Conservation (phyloP, 2,888 invertebrate genomes). For the Andrena bucephala region DNA sequence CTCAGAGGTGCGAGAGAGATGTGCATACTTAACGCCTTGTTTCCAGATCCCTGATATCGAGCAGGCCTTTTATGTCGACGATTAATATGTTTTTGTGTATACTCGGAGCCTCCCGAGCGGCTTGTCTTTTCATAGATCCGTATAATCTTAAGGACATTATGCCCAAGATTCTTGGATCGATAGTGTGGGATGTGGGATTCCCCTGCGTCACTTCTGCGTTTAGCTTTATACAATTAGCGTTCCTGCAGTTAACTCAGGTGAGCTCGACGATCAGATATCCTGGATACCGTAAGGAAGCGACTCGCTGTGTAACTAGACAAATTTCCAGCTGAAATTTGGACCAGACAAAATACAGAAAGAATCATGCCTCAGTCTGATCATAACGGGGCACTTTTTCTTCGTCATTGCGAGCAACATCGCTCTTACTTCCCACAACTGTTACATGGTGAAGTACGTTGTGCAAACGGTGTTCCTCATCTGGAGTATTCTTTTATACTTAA, state of each 20-base stretch:
- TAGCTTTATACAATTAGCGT: constrained; percentile 87
- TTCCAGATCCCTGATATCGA: constrained; percentile 86
- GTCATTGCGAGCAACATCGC: constrained; percentile 86
- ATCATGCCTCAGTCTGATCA: constrained; percentile 85
- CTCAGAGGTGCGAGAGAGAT: not conserved
- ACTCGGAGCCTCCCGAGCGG: constrained; percentile 86
- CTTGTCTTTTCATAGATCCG: constrained; percentile 87
- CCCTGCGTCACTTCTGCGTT: constrained; percentile 87
- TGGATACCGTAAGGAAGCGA: not conserved
- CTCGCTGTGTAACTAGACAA: not conserved
- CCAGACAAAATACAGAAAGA: constrained; percentile 86
- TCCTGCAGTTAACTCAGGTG: constrained; percentile 87
- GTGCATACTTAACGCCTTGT: constrained; percentile 28
- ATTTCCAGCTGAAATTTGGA: constrained; percentile 85
- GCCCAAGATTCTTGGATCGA: constrained; percentile 85
- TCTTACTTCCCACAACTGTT: constrained; percentile 84
- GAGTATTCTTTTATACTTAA: constrained; percentile 86
- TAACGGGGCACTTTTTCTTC: constrained; percentile 86
- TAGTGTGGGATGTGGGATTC: constrained; percentile 87
- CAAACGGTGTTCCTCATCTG: constrained; percentile 86
- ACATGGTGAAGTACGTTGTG: constrained; percentile 85
- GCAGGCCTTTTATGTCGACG: constrained; percentile 86
- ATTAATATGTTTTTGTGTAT: constrained; percentile 87
- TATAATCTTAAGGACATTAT: constrained; percentile 87
- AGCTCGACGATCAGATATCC: not conserved